phyloP scores from a whole-genome alignment of 2,888 invertebrate genomes.

The Drosophila glabriapex region DNA sequence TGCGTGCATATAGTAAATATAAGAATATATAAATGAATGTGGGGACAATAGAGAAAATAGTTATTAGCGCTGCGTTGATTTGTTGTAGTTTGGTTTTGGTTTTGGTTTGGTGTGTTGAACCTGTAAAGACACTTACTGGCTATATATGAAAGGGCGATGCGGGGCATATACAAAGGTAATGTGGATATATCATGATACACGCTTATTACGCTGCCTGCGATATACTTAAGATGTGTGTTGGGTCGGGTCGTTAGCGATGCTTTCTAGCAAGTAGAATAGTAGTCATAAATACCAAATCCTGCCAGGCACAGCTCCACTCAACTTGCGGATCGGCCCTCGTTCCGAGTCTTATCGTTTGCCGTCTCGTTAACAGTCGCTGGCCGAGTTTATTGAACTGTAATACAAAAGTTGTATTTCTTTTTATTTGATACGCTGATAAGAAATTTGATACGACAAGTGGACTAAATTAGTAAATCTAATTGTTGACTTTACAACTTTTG shows the following conservation, averaged over 20 bases:
- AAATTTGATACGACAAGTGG: conserved; percentile 1
- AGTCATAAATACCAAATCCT: conserved; percentile 82
- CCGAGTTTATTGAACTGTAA: conserved; percentile 44
- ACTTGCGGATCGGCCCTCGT: conserved; percentile 8
- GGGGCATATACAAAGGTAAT: conserved; percentile 44
- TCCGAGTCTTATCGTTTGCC: conserved; percentile 3
- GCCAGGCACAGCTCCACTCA: conserved; percentile 40
- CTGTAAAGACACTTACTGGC: conserved; percentile 78
- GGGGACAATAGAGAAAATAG: conserved; percentile 35
- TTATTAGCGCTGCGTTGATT: conserved; percentile 73
- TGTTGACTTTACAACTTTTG: conserved; percentile 7
- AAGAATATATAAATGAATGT: conserved; percentile 27
- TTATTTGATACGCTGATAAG: conserved; percentile 21
- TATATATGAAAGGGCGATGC: conserved; percentile 45
- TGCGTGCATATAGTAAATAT: conserved; percentile 6
- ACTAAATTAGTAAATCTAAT: neutral
- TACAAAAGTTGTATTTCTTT: conserved; percentile 1
- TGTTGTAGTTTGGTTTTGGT: conserved; percentile 80
- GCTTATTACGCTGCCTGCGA: conserved; percentile 61
- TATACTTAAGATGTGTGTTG: conserved; percentile 76
- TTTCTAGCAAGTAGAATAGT: conserved; percentile 74
- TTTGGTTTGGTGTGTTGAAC: conserved; percentile 44
- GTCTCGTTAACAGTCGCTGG: neutral
- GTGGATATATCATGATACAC: conserved; percentile 62
- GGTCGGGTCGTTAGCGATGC: conserved; percentile 72